Conservation (phyloP, 2,797 vertebrate genomes). For the Anableps anableps region DNA sequence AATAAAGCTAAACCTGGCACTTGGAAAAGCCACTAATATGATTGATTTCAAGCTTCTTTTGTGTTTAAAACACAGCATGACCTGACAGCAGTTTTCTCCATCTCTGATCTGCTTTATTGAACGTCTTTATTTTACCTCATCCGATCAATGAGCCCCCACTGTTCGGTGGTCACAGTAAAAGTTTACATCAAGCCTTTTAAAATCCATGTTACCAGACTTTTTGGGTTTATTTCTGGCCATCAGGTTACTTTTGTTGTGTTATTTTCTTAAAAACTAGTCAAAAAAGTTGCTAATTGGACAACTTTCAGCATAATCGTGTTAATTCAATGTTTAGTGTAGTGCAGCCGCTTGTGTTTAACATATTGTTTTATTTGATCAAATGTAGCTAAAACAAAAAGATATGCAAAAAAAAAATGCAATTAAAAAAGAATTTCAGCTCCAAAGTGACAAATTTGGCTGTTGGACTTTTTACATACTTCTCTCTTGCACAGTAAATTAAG, state of each 20-base stretch:
- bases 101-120: slow-evolving; percentile 13
- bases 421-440: background rate
- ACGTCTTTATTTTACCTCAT: slow-evolving; percentile 7
- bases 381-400: background rate
- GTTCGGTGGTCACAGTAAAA: background rate
- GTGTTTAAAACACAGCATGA: slow-evolving; percentile 9
- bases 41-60: slow-evolving; percentile 7
- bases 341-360: background rate
- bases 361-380: background rate
- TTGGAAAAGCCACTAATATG: background rate
- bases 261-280: background rate
- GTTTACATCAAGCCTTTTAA: slow-evolving; percentile 14
- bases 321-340: background rate
- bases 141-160: slow-evolving; percentile 10
- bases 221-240: background rate
- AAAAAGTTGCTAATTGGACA: background rate
- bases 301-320: background rate
- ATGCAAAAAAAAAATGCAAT: background rate
- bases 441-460: background rate
- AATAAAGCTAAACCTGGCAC: slow-evolving; percentile 7
- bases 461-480: background rate
- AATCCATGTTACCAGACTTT: background rate
- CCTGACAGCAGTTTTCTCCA: slow-evolving; percentile 15
- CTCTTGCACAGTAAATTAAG: background rate
- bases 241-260: background rate